These are phyloP conservation scores for Caradrina kadenii DNA, from an alignment of 2,888 invertebrate species.

Conservation along the genomic window DNA sequence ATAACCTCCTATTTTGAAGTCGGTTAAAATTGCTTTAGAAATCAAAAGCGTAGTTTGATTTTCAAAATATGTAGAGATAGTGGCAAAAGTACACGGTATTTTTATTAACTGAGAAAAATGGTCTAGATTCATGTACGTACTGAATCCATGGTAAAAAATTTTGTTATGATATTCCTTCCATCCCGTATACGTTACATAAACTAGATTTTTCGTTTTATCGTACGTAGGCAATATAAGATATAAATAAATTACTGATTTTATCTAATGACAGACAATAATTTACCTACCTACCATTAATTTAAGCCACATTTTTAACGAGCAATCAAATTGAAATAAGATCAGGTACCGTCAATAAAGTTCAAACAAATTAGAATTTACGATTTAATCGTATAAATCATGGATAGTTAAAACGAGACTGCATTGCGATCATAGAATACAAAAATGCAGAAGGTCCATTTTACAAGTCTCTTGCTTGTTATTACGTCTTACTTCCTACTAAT, in stretches of 20 bases:
- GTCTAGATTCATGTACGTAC: too few relatives aligned
- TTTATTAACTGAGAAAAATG: too few relatives aligned
- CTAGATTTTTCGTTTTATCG: neutral
- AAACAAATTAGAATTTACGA: constrained; percentile 56
- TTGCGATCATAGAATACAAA: neutral
- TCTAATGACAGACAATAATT: neutral
- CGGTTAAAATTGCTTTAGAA: too few relatives aligned
- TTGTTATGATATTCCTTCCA: too few relatives aligned
- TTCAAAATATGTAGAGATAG: too few relatives aligned
- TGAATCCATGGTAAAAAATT: too few relatives aligned
- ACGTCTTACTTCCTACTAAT: too few relatives aligned
- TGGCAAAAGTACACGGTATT: too few relatives aligned
- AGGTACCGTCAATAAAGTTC: constrained; percentile 33
- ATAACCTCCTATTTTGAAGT: too few relatives aligned
- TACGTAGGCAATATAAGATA: neutral
- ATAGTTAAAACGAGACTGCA: constrained; percentile 35
- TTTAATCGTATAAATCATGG: constrained; percentile 46
- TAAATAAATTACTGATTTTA: constrained; percentile 1
- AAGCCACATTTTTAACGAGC: constrained; percentile 22
- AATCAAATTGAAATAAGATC: constrained; percentile 39
- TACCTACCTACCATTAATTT: constrained; percentile 6
- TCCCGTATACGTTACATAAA: too few relatives aligned
- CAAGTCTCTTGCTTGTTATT: too few relatives aligned
- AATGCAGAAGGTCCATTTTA: constrained; percentile 25
- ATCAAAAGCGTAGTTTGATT: neutral